Percentiles rank a stretch among this genome's conserved stretches.
Evolutionary conservation across 1,140 invertebrate species (phyloP).

Genomic region (Ostrea denselamellosa): DNA sequence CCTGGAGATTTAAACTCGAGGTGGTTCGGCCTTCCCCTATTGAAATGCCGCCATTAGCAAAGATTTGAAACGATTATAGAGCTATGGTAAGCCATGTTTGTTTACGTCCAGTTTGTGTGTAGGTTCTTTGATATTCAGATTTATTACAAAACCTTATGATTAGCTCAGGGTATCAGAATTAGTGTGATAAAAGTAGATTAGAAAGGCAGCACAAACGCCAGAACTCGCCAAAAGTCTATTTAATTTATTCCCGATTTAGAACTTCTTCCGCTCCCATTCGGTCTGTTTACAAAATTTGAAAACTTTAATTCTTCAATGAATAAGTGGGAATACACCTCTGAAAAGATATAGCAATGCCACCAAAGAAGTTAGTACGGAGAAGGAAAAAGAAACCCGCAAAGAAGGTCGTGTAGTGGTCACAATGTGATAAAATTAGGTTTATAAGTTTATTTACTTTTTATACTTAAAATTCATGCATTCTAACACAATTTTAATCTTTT

Average conservation of each 20-base stretch:
- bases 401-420: not conserved
- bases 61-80: constrained; percentile 15
- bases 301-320: not conserved
- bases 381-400: constrained; percentile 18
- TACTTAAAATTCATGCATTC: not conserved
- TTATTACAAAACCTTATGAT: constrained; percentile 11
- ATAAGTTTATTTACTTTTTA: not conserved
- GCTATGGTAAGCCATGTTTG: constrained; percentile 31
- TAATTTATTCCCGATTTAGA: not conserved
- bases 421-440: not conserved
- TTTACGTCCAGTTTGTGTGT: constrained; percentile 1
- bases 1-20: not conserved
- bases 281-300: not conserved
- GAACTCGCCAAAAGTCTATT: not conserved
- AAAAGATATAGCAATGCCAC: not conserved
- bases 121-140: constrained; percentile 31
- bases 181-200: constrained; percentile 30
- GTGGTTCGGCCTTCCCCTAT: constrained; percentile 5
- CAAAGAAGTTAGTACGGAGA: not conserved
- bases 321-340: not conserved
- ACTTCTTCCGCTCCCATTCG: not conserved
- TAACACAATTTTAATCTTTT: not conserved
- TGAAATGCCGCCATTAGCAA: constrained; percentile 28
- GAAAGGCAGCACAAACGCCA: constrained; percentile 6
- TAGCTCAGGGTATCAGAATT: not conserved